Evolutionary conservation across 2,888 invertebrate genomes (phyloP), one percentile per base, ranked within the genome.

Genomic region (Abrostola tripartita): DNA sequence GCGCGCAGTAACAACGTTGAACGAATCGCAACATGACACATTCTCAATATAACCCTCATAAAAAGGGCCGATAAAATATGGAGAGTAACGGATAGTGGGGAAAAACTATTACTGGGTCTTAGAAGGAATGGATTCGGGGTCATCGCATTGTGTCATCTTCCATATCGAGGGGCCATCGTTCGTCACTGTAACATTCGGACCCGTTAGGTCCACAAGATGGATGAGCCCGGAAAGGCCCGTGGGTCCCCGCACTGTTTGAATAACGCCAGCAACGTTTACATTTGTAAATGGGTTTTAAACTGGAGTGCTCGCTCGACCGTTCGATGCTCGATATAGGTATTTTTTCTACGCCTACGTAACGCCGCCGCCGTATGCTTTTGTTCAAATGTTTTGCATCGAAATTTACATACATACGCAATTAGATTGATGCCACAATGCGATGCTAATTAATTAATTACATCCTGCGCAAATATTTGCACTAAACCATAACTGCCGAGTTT

Each of bases 111-210:
- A 90, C 88, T 77, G 83, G 85, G 81, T 82, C 87, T 86, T 83
- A 83, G 82, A 78, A 83, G 86, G 87, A 90, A 90, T 88, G 87
- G 90, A 88, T 89, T 87, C 84, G 88, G 91, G 92, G 91, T 89
- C 91, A 92, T 91, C 91, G 88, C 87, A 88, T 91, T 91, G 92
- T 90, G 90, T 91, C 93, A 90, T 91, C 90, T 89, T 84, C 80
- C 86, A 88, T 91, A 91, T 91, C 90, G 88, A 80, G 82, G 86
- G 84, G 85, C 83, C 86, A 88, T 88, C 89, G 88, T 88, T 85
- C 89, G 89, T 90, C 90, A 87, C 83, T 81, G 87, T 82, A 79
- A 78, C 86, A 80, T 81, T 81, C 78, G 81, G 82, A 79, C 68
- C 85, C 82, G 80, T 67, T 76, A 76, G 81, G 75, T 71, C 53